Conservation (phyloP, 2,797 vertebrate genomes). For the Molossus molossus region DNA sequence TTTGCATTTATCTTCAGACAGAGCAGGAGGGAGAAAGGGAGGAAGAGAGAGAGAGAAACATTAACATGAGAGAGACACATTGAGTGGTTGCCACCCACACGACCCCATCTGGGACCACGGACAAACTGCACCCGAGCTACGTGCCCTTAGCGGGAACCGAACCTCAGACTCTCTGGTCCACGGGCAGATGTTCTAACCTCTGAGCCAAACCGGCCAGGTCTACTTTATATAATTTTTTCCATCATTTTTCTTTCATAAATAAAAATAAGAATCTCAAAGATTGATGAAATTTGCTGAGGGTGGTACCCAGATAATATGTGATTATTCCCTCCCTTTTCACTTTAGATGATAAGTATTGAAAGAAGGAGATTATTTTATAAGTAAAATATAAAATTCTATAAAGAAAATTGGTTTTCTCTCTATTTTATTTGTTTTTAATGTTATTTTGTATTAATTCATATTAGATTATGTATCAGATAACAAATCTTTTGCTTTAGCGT, state of each 20-base stretch:
- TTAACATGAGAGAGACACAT: too few relatives aligned
- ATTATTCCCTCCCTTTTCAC: background rate
- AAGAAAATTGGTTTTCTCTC: background rate
- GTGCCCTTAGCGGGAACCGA: too few relatives aligned
- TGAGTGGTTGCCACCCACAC: too few relatives aligned
- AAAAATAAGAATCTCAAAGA: conserved; percentile 2
- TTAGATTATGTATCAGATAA: background rate
- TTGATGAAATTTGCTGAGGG: background rate
- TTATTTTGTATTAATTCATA: background rate
- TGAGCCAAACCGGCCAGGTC: background rate
- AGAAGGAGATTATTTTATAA: background rate
- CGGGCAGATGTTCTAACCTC: too few relatives aligned
- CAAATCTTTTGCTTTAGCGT: background rate
- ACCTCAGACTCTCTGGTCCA: too few relatives aligned
- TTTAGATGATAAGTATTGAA: conserved; percentile 21
- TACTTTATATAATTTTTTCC: background rate
- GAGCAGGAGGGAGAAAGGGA: too few relatives aligned
- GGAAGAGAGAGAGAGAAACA: too few relatives aligned
- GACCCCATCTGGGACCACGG: too few relatives aligned
- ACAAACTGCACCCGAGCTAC: too few relatives aligned
- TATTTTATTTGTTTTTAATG: conserved; percentile 46
- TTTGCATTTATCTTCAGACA: too few relatives aligned
- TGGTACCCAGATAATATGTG: background rate
- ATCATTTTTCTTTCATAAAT: conserved; percentile 23
- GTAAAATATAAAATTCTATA: background rate